Base-by-base conservation (phyloP, 2,113 vertebrate species). In the Cololabis saira region DNA sequence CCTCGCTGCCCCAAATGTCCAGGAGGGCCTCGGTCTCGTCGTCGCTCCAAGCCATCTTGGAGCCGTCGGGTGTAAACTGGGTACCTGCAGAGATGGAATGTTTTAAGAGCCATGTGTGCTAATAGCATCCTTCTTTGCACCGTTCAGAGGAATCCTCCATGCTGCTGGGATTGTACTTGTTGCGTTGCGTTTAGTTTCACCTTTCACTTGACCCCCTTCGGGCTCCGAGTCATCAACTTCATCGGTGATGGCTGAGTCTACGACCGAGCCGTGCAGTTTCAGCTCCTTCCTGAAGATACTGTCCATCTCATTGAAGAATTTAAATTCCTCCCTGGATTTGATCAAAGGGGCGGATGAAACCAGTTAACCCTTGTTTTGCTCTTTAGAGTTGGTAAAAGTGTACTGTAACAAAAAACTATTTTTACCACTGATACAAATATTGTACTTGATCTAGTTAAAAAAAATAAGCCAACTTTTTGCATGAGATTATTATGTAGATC, bases 271-370 rank as follows among this genome's bases (percentile, higher is more conserved):
- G 19, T 84, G 82, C 3, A 24, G 57, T 19, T 80, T 83, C 30
- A 79, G 61, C 49, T 89, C 86, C 63, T 67, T 85, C 14, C 61
- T 75, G 53, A 89, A 85, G 61, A 90, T 90, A 49, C 81, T 78
- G 54, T 91, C 82, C 87, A 93, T 87, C 59, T 91, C 85, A 0
- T 4, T 64, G 75, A 87, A 93, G 71, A 90, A 92, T 59, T 90
- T 92, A 59, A 83, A 91, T 1, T 93, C 90, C 59, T 85, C 75
- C 73, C 87, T 93, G 72, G 24, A 61, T 43, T 14, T 15, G 62
- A 70, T 13, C 6, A 37, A 37, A 37, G 10, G 6, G 6, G 10
- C 33, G 10, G 33, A 7, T 37, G 10, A 37, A 37, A 37, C 6
- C 33, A 37, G 33, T 27, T 27, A 27, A 27, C 5, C 24, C 24